Percentiles rank a stretch among this genome's conserved stretches.
phyloP scores from a whole-genome alignment of 2,797 vertebrate species.

The Platalea minor region DNA sequence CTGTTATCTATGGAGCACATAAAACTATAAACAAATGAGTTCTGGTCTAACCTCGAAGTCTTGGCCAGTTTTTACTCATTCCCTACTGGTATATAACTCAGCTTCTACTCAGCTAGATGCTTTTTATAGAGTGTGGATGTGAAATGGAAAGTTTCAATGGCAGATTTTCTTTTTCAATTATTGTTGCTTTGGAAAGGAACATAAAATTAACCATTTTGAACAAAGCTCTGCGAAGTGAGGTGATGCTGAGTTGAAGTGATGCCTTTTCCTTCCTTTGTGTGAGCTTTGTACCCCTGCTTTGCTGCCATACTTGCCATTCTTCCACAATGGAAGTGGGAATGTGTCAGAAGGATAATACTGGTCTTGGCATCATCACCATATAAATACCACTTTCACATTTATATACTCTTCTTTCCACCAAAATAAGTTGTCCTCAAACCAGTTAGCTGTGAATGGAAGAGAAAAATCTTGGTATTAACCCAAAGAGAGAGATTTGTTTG shows the following conservation, averaged over 20 bases:
- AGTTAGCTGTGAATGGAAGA: neutral
- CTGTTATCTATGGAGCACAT: neutral
- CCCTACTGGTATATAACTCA: neutral
- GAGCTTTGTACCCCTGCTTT: neutral
- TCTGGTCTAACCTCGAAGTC: neutral
- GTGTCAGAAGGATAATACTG: neutral
- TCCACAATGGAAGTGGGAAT: neutral
- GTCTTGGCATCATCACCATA: neutral
- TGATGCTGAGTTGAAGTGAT: neutral
- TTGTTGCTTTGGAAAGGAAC: neutral
- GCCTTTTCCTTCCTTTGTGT: neutral
- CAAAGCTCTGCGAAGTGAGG: neutral
- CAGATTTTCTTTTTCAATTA: neutral
- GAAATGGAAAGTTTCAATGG: neutral
- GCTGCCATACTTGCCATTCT: neutral
- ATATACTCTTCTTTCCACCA: neutral
- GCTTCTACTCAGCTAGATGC: neutral
- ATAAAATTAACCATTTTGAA: neutral
- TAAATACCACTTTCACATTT: neutral
- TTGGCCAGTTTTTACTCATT: neutral
- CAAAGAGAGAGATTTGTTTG: neutral
- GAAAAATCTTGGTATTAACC: neutral
- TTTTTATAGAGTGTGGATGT: neutral
- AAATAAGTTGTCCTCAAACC: neutral
- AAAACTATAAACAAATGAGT: neutral